Conservation (phyloP, 2,888 invertebrate genomes). For the Metacarcinus magister region DNA sequence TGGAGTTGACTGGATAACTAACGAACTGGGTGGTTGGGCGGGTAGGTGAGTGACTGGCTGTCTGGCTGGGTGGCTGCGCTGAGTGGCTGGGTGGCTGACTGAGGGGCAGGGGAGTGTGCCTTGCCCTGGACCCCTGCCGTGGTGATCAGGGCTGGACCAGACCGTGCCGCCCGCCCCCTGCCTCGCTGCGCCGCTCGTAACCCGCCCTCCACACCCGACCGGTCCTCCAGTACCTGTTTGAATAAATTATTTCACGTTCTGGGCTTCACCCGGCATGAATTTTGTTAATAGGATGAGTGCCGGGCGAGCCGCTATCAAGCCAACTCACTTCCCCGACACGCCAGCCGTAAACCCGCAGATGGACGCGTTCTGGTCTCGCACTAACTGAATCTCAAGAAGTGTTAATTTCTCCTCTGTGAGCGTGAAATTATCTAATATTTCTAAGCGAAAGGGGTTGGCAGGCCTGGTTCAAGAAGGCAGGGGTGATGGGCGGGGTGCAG, state of each 20-base stretch:
- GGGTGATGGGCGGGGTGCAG: background rate
- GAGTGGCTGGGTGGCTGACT: constrained; percentile 47
- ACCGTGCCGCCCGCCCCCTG: constrained; percentile 57
- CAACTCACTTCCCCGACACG: background rate
- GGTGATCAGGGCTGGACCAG: constrained; percentile 67
- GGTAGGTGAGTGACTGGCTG: constrained; percentile 15
- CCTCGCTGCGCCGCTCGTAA: constrained; percentile 62
- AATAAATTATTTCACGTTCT: constrained; percentile 68
- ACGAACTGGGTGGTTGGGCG: constrained; percentile 15
- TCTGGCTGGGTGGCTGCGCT: constrained; percentile 53
- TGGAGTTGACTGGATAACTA: constrained; percentile 5
- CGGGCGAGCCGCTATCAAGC: constrained; percentile 45
- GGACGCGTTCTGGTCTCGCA: background rate
- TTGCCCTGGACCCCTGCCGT: constrained; percentile 60
- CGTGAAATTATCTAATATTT: constrained; percentile 38
- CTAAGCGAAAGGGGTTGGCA: constrained; percentile 52
- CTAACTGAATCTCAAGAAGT: constrained; percentile 30
- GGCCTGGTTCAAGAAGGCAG: constrained; percentile 71
- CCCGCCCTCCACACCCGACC: constrained; percentile 64
- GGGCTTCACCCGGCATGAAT: constrained; percentile 60
- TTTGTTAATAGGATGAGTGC: constrained; percentile 50
- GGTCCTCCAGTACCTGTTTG: constrained; percentile 65
- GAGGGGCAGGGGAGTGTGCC: constrained; percentile 59
- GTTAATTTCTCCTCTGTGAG: constrained; percentile 17
- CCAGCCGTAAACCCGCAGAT: background rate